Conservation (phyloP, 2,797 vertebrate genomes). For the Micromesistius poutassou region DNA sequence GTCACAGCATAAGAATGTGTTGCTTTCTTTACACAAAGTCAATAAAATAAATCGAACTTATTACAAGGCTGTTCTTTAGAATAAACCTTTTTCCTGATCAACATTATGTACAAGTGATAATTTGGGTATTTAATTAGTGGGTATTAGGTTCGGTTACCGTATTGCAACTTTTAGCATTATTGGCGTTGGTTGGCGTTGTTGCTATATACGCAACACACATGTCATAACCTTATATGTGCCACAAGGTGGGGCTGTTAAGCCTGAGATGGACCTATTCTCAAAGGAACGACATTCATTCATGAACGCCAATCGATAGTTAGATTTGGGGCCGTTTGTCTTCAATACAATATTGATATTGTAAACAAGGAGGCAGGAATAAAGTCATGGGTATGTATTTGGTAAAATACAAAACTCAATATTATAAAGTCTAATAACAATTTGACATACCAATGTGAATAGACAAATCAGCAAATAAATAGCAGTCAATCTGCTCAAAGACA, state of each 20-base stretch:
- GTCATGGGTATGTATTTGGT: no score
- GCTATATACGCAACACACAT: background rate
- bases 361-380: background rate
- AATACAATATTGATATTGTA: background rate
- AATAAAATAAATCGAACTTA: background rate
- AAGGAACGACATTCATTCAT: background rate
- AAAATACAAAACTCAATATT: background rate
- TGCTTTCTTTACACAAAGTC: background rate
- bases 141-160: no score
- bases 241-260: background rate
- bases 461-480: background rate
- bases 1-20: background rate
- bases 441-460: background rate
- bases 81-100: no score
- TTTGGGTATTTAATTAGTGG: background rate
- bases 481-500: background rate
- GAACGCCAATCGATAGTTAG: background rate
- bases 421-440: background rate
- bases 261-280: background rate
- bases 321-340: background rate
- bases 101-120: background rate
- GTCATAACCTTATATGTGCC: background rate
- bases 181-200: background rate
- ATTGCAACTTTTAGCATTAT: background rate
- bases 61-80: background rate